A percentile compares a stretch with the other conserved stretches of the same genome.
These are phyloP conservation scores for Agrotis clavis DNA, from an alignment of 2,888 invertebrate genomes.

Conservation along the genomic window DNA sequence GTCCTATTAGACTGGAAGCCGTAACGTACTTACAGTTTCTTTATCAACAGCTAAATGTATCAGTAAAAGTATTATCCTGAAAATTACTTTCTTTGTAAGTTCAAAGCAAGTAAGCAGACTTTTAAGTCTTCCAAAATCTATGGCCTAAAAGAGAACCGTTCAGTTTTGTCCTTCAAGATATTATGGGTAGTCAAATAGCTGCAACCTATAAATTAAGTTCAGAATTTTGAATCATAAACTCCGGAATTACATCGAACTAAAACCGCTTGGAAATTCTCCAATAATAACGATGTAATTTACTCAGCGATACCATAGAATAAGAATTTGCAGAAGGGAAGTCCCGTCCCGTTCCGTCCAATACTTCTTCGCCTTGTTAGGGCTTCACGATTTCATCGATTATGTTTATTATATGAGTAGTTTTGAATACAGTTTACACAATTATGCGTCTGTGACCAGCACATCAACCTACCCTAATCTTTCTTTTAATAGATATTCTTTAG, in stretches of 20 bases:
- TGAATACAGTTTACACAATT: no score
- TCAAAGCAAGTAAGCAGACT: background rate
- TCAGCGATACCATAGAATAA: conserved; percentile 28
- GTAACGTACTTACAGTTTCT: no score
- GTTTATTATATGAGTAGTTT: no score
- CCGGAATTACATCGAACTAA: conserved; percentile 36
- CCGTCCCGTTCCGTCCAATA: no score
- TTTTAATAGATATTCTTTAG: no score
- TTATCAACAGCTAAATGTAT: no score
- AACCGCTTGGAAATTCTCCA: conserved; percentile 62
- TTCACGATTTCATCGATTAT: no score
- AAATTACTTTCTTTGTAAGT: background rate
- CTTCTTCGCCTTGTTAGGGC: no score
- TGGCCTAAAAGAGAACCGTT: background rate
- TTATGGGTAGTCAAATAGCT: background rate
- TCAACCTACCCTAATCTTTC: no score
- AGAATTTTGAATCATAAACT: conserved; percentile 11
- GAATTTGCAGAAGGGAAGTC: conserved; percentile 8
- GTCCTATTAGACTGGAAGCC: no score
- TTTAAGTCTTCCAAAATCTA: background rate
- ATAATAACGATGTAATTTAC: conserved; percentile 60
- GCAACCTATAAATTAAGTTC: conserved; percentile 7
- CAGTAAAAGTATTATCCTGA: no score
- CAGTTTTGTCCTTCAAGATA: background rate
- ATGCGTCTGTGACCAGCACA: no score